Evolutionary conservation across 2,113 vertebrate species (phyloP), one percentile per base, ranked within the genome.

Genomic region (Poecilia latipinna): DNA sequence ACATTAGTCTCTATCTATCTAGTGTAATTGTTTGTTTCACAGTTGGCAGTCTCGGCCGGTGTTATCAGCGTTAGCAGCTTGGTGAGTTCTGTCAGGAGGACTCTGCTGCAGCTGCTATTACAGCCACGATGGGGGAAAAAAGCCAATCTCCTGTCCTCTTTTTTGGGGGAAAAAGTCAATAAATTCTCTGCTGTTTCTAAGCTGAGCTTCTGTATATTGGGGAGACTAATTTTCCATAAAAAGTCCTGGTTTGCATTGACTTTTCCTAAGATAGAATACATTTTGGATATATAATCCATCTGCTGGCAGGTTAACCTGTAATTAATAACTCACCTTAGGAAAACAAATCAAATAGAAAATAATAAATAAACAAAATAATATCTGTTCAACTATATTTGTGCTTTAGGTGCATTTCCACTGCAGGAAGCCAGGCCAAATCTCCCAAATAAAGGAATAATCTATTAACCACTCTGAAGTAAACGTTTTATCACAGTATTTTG

Each of bases 1-100:
- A 79, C 24, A 32, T 65, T 80, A 33, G 79, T 74, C 77, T 83
- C 82, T 57, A 68, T 79, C 70, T 64, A 13, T 65, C 24, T 74
- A 65, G 70, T 90, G 75, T 91, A 88, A 91, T 86, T 89, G 75
- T 91, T 79, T 65, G 76, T 88, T 77, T 88, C 82, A 86, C 89
- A 86, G 86, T 78, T 72, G 73, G 35, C 70, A 54, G 75, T 80
- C 86, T 84, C 32, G 68, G 73, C 71, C 69, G 12, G 77, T 77
- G 86, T 91, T 93, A 92, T 91, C 89, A 82, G 71, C 29, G 1
- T 33, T 8, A 81, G 77, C 92, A 92, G 89, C 88, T 90, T 90
- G 86, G 72, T 81, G 7, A 44, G 73, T 68, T 85, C 84, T 82
- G 87, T 86, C 81, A 90, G 65, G 71, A 77, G 71, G 69, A 78